phyloP scores from a whole-genome alignment of 2,113 vertebrate species.

The Neomonachus schauinslandi region DNA sequence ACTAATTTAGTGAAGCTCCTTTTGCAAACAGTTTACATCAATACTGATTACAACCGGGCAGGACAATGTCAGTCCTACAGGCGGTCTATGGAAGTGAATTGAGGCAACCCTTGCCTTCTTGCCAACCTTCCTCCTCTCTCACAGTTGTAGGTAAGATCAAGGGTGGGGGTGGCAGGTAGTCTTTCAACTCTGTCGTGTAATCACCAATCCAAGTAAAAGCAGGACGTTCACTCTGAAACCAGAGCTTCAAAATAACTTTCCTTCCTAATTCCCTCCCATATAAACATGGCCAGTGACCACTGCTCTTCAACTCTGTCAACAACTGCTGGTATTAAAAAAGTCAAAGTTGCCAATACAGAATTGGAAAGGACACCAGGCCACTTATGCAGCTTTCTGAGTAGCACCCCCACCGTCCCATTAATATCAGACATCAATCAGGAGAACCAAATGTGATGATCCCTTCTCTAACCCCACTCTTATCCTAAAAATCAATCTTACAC shows the following conservation, averaged over 20 bases:
- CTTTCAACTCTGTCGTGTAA: not conserved
- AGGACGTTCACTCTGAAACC: not conserved
- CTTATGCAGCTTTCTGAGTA: not conserved
- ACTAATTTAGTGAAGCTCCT: not conserved
- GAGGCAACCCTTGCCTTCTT: not conserved
- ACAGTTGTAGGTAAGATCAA: not conserved
- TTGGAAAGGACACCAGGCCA: not conserved
- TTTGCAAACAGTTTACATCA: not conserved
- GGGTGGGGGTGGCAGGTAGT: rapidly evolving
- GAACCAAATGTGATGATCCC: not conserved
- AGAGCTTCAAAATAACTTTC: not conserved
- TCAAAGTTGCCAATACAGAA: not conserved
- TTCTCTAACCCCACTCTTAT: not conserved
- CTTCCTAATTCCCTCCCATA: not conserved
- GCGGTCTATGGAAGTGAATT: not conserved
- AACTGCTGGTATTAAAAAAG: not conserved
- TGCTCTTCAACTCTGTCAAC: not conserved
- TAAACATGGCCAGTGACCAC: not conserved
- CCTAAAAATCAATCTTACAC: not conserved
- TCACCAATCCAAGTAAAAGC: not conserved
- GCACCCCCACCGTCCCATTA: rapidly evolving
- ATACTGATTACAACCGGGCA: not conserved
- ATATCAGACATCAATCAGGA: not conserved
- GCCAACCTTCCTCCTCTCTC: not conserved
- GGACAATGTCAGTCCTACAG: not conserved